These are phyloP conservation scores for Lutjanus campechanus DNA, from an alignment of 2,797 vertebrate species.

Conservation along the genomic window DNA sequence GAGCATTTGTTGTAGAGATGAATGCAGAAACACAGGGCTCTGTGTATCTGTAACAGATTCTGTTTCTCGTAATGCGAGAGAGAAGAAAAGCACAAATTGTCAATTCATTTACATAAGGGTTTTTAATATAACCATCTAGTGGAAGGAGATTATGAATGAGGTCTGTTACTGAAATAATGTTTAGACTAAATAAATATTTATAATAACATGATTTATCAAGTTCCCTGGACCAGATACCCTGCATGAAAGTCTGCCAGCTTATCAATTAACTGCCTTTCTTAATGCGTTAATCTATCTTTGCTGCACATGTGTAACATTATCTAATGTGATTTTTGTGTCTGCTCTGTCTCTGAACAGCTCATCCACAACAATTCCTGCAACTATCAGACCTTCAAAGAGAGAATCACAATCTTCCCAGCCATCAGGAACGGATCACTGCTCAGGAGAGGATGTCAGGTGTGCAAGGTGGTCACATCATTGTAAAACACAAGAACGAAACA, in stretches of 20 bases:
- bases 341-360: conserved; percentile 6
- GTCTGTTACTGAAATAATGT: not conserved
- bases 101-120: not conserved
- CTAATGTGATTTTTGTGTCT: not conserved
- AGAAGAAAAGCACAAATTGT: not conserved
- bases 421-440: not conserved
- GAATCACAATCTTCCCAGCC: no score
- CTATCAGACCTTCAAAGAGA: not conserved
- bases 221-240: not conserved
- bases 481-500: not conserved
- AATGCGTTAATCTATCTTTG: conserved; percentile 12
- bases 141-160: not conserved
- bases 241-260: not conserved
- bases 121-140: not conserved
- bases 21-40: conserved; percentile 1
- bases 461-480: not conserved
- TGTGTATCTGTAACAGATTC: conserved; percentile 3
- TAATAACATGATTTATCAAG: conserved; percentile 4
- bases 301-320: not conserved
- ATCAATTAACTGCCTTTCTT: not conserved
- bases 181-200: conserved; percentile 1
- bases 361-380: not conserved
- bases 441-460: not conserved
- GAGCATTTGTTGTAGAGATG: not conserved
- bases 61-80: not conserved